Evolutionary conservation across 2,888 invertebrate species (phyloP).

Genomic region (Protodeltote pygarga): DNA sequence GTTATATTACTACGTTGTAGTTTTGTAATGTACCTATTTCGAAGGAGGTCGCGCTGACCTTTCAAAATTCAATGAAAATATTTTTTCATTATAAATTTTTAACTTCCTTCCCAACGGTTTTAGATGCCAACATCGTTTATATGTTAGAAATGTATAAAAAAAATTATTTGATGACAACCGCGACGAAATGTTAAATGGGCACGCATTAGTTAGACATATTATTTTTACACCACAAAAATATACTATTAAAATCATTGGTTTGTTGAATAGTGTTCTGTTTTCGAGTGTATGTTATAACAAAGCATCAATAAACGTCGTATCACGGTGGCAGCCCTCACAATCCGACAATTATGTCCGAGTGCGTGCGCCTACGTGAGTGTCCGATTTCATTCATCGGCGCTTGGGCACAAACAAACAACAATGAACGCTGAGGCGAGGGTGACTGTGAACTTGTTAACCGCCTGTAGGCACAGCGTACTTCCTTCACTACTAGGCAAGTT

Average conservation of each 20-base stretch:
- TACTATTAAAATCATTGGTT: background rate
- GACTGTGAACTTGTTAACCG: slow-evolving; percentile 49
- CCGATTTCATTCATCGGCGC: slow-evolving; percentile 65
- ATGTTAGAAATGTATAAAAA: slow-evolving; percentile 30
- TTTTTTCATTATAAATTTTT: slow-evolving; percentile 28
- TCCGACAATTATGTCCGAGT: slow-evolving; percentile 37
- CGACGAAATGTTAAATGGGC: slow-evolving; percentile 36
- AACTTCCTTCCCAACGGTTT: slow-evolving; percentile 33
- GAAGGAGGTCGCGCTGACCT: slow-evolving; percentile 32
- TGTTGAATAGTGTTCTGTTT: slow-evolving; percentile 17
- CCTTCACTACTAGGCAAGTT: slow-evolving; percentile 14
- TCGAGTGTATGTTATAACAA: slow-evolving; percentile 40
- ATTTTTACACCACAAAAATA: slow-evolving; percentile 14
- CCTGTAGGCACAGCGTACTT: slow-evolving; percentile 18
- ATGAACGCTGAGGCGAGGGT: slow-evolving; percentile 48
- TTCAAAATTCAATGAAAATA: slow-evolving; percentile 26
- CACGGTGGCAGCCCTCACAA: slow-evolving; percentile 45
- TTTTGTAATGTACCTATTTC: slow-evolving; percentile 32
- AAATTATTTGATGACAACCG: slow-evolving; percentile 40
- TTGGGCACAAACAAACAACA: slow-evolving; percentile 47
- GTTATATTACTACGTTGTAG: too few relatives aligned
- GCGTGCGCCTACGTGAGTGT: slow-evolving; percentile 54
- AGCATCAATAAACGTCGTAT: slow-evolving; percentile 45
- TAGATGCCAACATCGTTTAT: slow-evolving; percentile 35
- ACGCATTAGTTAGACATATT: slow-evolving; percentile 27